These are phyloP conservation scores for Cololabis saira DNA, from an alignment of 2,113 vertebrate species.

Conservation along the genomic window DNA sequence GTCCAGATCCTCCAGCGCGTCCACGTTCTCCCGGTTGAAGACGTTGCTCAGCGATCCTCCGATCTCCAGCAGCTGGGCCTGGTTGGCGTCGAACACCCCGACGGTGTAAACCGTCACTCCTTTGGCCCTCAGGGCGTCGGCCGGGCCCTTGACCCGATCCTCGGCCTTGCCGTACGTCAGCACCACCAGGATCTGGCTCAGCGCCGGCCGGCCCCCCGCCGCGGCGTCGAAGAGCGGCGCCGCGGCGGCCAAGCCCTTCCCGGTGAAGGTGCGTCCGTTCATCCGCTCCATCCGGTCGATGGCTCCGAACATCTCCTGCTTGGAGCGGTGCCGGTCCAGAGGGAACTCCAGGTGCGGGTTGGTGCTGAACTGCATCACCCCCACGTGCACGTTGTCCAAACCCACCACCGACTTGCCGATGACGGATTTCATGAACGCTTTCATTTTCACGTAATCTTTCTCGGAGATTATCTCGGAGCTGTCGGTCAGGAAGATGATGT, in stretches of 20 bases:
- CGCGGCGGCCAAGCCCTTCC: constrained; percentile 68
- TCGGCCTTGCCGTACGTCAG: constrained; percentile 77
- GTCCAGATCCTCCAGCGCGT: constrained; percentile 66
- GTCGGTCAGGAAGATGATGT: constrained; percentile 84
- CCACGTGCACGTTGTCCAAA: constrained; percentile 70
- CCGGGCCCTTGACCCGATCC: constrained; percentile 71
- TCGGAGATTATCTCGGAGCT: constrained; percentile 76
- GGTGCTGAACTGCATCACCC: constrained; percentile 83
- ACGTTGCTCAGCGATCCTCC: constrained; percentile 67
- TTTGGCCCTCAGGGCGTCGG: constrained; percentile 72
- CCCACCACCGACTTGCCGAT: constrained; percentile 69
- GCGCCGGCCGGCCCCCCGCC: constrained; percentile 73
- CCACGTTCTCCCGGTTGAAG: constrained; percentile 64
- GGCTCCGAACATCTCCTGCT: constrained; percentile 38
- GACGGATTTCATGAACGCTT: constrained; percentile 75
- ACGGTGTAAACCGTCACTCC: constrained; percentile 78
- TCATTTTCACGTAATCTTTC: constrained; percentile 75
- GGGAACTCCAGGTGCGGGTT: constrained; percentile 64
- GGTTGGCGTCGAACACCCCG: constrained; percentile 66
- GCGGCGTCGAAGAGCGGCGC: constrained; percentile 70
- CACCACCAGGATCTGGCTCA: constrained; percentile 79
- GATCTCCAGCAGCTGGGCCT: constrained; percentile 78
- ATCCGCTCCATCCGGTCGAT: constrained; percentile 72
- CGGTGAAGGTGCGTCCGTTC: constrained; percentile 58
- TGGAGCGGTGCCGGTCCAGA: constrained; percentile 52